A percentile compares a stretch with the other conserved stretches of the same genome.
These are phyloP conservation scores for Trachelus stipa DNA, from an alignment of 2,888 invertebrate species.

Conservation along the genomic window DNA sequence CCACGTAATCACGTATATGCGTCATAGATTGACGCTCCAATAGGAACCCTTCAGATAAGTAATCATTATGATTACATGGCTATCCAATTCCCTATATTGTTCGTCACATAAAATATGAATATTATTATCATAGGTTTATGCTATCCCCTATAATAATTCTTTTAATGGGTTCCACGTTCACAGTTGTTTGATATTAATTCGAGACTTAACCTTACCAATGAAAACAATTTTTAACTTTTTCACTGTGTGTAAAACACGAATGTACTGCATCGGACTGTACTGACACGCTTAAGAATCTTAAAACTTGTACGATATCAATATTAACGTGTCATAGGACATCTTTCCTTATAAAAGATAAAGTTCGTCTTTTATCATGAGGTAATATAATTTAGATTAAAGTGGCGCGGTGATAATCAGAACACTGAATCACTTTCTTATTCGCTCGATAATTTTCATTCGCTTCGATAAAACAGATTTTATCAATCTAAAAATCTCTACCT, in stretches of 20 bases:
- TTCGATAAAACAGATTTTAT: background rate
- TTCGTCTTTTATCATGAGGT: background rate
- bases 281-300: background rate
- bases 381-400: background rate
- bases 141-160: background rate
- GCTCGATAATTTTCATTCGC: background rate
- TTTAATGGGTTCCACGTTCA: background rate
- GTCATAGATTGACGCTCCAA: background rate
- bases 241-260: too few species aligned
- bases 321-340: background rate
- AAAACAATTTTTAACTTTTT: too few species aligned
- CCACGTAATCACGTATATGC: background rate
- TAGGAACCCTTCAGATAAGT: background rate
- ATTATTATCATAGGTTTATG: background rate
- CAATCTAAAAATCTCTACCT: background rate
- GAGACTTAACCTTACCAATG: too few species aligned
- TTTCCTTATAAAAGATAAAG: background rate
- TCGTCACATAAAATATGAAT: background rate
- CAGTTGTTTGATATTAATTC: background rate
- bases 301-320: background rate
- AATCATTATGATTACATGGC: background rate
- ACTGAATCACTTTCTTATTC: background rate
- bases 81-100: background rate
- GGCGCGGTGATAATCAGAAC: background rate
- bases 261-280: background rate